Base-by-base conservation (phyloP, 2,888 invertebrate genomes). In the Oscheius sp. region DNA sequence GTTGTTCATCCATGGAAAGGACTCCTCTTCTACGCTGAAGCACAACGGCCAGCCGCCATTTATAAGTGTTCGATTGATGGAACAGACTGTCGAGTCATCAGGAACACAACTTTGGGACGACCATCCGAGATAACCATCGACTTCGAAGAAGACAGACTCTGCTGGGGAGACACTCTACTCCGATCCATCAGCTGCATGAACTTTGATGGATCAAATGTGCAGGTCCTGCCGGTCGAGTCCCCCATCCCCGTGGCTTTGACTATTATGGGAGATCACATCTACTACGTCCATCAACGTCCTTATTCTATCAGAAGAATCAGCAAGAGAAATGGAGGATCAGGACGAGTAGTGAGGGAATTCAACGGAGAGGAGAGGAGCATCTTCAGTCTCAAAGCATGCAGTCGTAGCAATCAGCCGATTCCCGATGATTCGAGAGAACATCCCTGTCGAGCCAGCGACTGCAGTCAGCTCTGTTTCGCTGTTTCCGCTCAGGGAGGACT, bases 271-370 rank as follows among this genome's bases (percentile, higher is more conserved):
- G 92, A 94, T 26, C 94, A 92, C 89, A 92, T 97, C 90, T 98
- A 95, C 87, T 94, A 95, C 51, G 95, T 96, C 0, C 96, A 98
- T 87, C 97, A 97, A 94, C 90, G 96, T 54, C 87, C 95, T 51
- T 95, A 96, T 86, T 94, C 95, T 0, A 95, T 97, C 63, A 92
- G 95, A 12, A 90, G 93, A 24, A 88, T 96, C 74, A 76, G 77
- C 68, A 96, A 96, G 87, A 88, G 92, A 47, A 93, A 92, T 0
- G 95, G 95, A 20, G 86, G 86, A 22, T 68, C 72, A 5, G 77
- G 80, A 22, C 73, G 75, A 26, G 68, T 82, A 44, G 74, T 86
- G 14, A 68, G 83, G 33, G 81, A 78, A 54, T 81, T 85, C 67
- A 75, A 72, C 26, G 74, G 77, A 32, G 82, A 84, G 36, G 83